Evolutionary conservation across 2,113 vertebrate genomes (phyloP).

Genomic region (Erythrocebus patas): DNA sequence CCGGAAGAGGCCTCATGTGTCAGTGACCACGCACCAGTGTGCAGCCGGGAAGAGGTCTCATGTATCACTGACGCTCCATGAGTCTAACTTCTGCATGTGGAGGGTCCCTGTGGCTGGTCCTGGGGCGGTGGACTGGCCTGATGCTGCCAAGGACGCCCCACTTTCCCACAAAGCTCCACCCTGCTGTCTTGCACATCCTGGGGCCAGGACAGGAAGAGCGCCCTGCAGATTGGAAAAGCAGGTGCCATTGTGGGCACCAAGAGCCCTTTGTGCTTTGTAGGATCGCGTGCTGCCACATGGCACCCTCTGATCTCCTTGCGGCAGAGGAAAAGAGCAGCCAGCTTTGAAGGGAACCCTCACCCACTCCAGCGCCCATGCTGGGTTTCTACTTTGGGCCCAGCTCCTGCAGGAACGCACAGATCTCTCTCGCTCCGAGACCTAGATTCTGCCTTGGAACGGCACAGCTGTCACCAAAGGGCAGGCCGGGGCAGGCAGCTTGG

Average conservation of each 20-base stretch:
- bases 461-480: background rate
- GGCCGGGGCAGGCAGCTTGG: background rate
- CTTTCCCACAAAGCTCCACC: background rate
- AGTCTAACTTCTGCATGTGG: background rate
- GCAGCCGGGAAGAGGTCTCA: too few relatives aligned
- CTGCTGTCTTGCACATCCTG: background rate
- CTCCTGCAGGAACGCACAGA: background rate
- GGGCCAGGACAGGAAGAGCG: background rate
- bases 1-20: background rate
- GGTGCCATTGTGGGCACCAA: fast-evolving
- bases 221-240: background rate
- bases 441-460: background rate
- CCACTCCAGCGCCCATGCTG: background rate
- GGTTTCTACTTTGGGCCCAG: background rate
- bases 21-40: background rate
- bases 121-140: background rate
- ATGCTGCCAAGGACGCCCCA: background rate
- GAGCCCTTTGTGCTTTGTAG: background rate
- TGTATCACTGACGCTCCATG: fast-evolving
- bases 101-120: background rate
- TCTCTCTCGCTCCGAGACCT: background rate
- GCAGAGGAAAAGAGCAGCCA: background rate
- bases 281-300: background rate
- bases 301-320: background rate
- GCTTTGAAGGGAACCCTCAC: background rate